phyloP scores from a whole-genome alignment of 2,888 invertebrate species.

The Pollenia labialis region DNA sequence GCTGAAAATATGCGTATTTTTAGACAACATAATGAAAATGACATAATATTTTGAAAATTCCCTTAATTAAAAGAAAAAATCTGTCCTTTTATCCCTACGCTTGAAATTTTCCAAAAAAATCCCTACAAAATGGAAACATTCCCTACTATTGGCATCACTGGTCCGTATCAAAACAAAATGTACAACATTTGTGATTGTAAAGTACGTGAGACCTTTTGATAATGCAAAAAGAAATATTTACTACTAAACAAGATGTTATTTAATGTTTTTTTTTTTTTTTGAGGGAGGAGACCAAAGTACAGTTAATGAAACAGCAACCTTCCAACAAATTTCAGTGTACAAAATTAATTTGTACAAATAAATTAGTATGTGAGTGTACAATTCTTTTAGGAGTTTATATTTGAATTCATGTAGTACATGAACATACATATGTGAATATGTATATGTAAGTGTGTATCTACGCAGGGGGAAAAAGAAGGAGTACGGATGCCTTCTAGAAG shows the following conservation, averaged over 20 bases:
- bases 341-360: conserved; percentile 60
- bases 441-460: no score
- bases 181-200: conserved; percentile 45
- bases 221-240: conserved; percentile 34
- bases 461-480: no score
- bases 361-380: not conserved
- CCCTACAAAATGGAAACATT: no score
- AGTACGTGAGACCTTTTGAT: conserved; percentile 56
- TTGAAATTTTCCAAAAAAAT: no score
- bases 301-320: conserved; percentile 9
- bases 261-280: not conserved
- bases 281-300: not conserved
- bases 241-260: not conserved
- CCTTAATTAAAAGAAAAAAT: no score
- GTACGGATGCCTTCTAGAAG: no score
- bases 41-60: no score
- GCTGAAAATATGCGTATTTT: no score
- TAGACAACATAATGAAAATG: no score
- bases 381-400: not conserved
- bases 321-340: conserved; percentile 32
- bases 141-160: no score
- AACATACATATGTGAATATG: no score
- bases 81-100: no score
- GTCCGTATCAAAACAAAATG: conserved; percentile 35
- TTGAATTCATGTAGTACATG: not conserved